These are phyloP conservation scores for Oopsacas minuta DNA, from an alignment of 37 sponge, comb jelly and placozoan genomes.

Conservation along the genomic window DNA sequence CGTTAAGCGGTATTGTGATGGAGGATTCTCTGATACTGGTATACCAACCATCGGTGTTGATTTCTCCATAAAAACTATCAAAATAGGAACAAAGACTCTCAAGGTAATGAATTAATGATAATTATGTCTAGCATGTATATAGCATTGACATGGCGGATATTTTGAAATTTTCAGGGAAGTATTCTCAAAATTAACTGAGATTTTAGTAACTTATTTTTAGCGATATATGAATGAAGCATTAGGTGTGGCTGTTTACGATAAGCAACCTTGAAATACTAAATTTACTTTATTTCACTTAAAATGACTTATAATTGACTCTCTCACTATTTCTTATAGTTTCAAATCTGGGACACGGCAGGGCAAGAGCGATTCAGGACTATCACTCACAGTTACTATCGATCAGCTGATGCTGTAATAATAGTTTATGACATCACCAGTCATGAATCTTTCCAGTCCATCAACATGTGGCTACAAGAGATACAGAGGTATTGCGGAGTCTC, in stretches of 20 bases:
- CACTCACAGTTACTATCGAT: slow-evolving; percentile 85
- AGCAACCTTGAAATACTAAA: too few species aligned
- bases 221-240: too few species aligned
- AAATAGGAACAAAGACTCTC: slow-evolving; percentile 51
- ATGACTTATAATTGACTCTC: too few species aligned
- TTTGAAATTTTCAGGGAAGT: too few species aligned
- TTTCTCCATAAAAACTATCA: slow-evolving; percentile 71
- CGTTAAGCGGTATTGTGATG: slow-evolving; percentile 23
- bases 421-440: slow-evolving; percentile 67
- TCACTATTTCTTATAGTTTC: slow-evolving; percentile 72
- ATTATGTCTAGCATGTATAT: too few species aligned
- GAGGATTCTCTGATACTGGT: slow-evolving; percentile 41
- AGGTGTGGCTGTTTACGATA: too few species aligned
- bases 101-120: too few species aligned
- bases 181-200: too few species aligned
- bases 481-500: slow-evolving; percentile 52
- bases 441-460: slow-evolving; percentile 49
- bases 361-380: slow-evolving; percentile 84
- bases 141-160: too few species aligned
- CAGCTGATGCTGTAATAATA: slow-evolving; percentile 79
- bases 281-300: too few species aligned
- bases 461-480: slow-evolving; percentile 70
- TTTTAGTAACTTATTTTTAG: too few species aligned
- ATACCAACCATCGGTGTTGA: slow-evolving; percentile 84
- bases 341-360: slow-evolving; percentile 91